Conservation (phyloP, 2,888 invertebrate species). For the Siphlonurus alternatus region DNA sequence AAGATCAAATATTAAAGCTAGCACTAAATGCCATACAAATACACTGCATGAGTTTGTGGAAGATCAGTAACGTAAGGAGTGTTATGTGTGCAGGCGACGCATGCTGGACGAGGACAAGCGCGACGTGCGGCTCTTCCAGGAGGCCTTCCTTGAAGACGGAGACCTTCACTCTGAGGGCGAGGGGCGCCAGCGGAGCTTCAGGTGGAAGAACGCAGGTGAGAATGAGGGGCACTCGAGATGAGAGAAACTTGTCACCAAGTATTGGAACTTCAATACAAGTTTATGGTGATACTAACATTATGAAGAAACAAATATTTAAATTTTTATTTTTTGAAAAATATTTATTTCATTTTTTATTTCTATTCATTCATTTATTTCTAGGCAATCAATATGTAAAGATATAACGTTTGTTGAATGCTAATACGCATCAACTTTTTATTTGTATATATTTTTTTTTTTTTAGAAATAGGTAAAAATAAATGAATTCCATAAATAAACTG, state of each 20-base stretch:
- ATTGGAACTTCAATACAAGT: too few relatives aligned
- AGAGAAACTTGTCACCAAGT: slow-evolving; percentile 2
- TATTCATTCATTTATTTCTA: too few relatives aligned
- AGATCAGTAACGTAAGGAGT: too few relatives aligned
- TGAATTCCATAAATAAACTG: too few relatives aligned
- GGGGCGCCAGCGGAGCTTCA: slow-evolving; percentile 62
- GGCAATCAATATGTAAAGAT: too few relatives aligned
- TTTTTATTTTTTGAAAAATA: too few relatives aligned
- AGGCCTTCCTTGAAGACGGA: slow-evolving; percentile 75
- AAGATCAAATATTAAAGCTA: neutral
- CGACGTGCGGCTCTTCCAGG: slow-evolving; percentile 67
- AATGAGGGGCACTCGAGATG: too few relatives aligned
- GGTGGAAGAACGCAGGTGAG: slow-evolving; percentile 65
- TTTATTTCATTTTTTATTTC: neutral
- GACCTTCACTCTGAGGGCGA: slow-evolving; percentile 62
- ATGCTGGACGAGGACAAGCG: slow-evolving; percentile 76
- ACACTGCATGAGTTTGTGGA: slow-evolving; percentile 5
- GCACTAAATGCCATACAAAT: neutral
- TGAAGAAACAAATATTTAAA: slow-evolving; percentile 16
- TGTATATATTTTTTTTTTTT: too few relatives aligned
- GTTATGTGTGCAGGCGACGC: slow-evolving; percentile 39
- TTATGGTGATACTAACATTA: slow-evolving; percentile 12
- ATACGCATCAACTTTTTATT: too few relatives aligned
- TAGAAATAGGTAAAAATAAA: too few relatives aligned
- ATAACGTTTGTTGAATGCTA: too few relatives aligned